phyloP scores from a whole-genome alignment of 2,888 invertebrate species.

The Empis stercorea region DNA sequence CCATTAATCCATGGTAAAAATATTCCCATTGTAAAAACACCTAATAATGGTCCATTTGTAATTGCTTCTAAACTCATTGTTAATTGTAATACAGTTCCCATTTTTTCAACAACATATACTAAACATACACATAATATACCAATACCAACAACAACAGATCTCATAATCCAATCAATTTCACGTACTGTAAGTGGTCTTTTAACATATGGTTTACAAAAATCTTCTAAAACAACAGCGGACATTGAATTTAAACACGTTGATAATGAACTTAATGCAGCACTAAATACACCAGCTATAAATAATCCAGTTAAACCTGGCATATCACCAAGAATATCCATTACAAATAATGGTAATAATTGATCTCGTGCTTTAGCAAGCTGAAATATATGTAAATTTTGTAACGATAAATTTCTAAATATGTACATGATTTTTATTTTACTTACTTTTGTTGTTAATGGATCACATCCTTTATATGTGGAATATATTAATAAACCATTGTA shows the following conservation, averaged over 20 bases:
- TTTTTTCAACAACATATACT: slow-evolving; percentile 59
- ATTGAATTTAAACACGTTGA: slow-evolving; percentile 68
- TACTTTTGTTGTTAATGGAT: slow-evolving; percentile 49
- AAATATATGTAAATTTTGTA: background rate
- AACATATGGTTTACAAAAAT: slow-evolving; percentile 52
- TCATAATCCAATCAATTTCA: slow-evolving; percentile 49
- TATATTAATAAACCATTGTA: slow-evolving; percentile 50
- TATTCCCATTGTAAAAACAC: slow-evolving; percentile 51
- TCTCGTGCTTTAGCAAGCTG: slow-evolving; percentile 58
- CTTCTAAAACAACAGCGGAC: slow-evolving; percentile 62
- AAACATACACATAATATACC: slow-evolving; percentile 54
- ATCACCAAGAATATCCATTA: slow-evolving; percentile 67
- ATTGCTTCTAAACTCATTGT: slow-evolving; percentile 57
- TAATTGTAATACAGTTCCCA: slow-evolving; percentile 57
- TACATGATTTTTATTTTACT: no score
- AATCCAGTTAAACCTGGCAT: slow-evolving; percentile 73
- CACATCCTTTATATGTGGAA: slow-evolving; percentile 50
- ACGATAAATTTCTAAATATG: no score
- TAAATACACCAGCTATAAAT: slow-evolving; percentile 81
- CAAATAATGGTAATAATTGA: slow-evolving; percentile 70
- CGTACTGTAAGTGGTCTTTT: slow-evolving; percentile 41
- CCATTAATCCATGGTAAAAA: slow-evolving; percentile 56
- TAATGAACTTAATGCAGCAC: slow-evolving; percentile 71
- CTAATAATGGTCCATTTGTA: slow-evolving; percentile 56
- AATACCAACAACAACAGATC: slow-evolving; percentile 53